Percentiles rank a stretch among this genome's conserved stretches.
Evolutionary conservation across 64 coral and sea anemone species (phyloP).

Genomic region (Trachythela sp.): DNA sequence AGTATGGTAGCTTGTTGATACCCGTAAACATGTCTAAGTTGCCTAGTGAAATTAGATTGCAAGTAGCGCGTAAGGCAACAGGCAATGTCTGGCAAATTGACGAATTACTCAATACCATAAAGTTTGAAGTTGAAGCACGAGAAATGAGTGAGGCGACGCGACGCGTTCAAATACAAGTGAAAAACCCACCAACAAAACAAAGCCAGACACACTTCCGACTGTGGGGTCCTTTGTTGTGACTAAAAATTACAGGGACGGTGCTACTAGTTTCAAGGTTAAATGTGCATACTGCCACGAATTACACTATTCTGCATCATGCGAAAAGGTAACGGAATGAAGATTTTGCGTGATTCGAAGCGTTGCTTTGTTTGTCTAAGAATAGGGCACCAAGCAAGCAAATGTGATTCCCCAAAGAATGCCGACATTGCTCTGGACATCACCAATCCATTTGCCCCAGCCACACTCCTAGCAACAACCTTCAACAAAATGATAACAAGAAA

Average conservation of each 20-base stretch:
- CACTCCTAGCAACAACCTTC: neutral
- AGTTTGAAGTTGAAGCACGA: slow-evolving; percentile 22
- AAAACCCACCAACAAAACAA: neutral
- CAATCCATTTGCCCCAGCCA: slow-evolving; percentile 61
- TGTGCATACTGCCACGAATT: slow-evolving; percentile 51
- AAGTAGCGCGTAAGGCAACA: slow-evolving; percentile 4
- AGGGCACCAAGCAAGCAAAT: slow-evolving; percentile 43
- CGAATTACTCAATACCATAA: too few relatives aligned
- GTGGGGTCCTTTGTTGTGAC: slow-evolving; percentile 24
- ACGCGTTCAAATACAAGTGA: too few relatives aligned
- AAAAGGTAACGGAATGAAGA: slow-evolving; percentile 24
- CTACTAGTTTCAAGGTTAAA: neutral
- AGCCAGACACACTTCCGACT: neutral
- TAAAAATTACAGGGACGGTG: neutral
- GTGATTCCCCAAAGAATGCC: slow-evolving; percentile 49
- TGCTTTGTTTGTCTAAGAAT: slow-evolving; percentile 43
- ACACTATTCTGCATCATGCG: slow-evolving; percentile 58
- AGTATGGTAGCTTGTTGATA: slow-evolving; percentile 14
- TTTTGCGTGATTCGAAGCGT: slow-evolving; percentile 25
- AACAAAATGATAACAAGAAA: slow-evolving; percentile 12
- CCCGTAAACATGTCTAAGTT: slow-evolving; percentile 2
- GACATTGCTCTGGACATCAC: slow-evolving; percentile 51
- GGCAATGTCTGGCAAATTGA: too few relatives aligned
- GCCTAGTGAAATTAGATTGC: slow-evolving; percentile 2
- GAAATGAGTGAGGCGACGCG: slow-evolving; percentile 35